Evolutionary conservation across 23 tunicate genomes (phyloP).

Genomic region (Oikopleura dioica): DNA sequence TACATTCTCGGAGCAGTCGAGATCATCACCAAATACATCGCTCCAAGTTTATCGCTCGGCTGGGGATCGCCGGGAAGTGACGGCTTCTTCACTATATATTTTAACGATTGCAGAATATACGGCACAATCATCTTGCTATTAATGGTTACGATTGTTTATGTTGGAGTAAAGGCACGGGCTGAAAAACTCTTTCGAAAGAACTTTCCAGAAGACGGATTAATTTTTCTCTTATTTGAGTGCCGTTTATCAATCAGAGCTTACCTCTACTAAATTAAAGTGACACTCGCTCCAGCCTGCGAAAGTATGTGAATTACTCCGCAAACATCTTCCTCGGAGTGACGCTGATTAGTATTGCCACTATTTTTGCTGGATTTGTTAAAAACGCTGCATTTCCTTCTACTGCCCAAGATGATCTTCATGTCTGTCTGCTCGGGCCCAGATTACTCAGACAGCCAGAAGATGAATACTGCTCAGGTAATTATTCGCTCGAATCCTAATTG

Average conservation of each 20-base stretch:
- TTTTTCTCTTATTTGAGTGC: too few species aligned
- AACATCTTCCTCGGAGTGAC: conserved; percentile 72
- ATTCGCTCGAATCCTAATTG: too few species aligned
- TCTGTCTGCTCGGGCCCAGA: too few species aligned
- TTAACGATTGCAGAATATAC: conserved; percentile 38
- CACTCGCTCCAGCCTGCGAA: too few species aligned
- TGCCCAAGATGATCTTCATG: too few species aligned
- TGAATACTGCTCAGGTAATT: too few species aligned
- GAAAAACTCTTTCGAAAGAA: too few species aligned
- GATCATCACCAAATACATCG: conserved; percentile 17
- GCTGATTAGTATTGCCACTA: conserved; percentile 49
- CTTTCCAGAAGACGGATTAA: too few species aligned
- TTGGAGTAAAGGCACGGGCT: too few species aligned
- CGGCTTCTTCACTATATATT: conserved; percentile 45
- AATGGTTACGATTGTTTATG: conserved; percentile 23
- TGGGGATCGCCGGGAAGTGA: conserved; percentile 17
- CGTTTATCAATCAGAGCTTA: too few species aligned
- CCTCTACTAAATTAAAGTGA: too few species aligned
- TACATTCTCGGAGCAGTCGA: conserved; percentile 96
- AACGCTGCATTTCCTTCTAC: conserved; percentile 28
- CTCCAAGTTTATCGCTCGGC: not conserved
- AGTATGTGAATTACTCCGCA: conserved; percentile 88
- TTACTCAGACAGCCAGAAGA: too few species aligned
- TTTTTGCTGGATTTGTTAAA: conserved; percentile 52
- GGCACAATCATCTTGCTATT: conserved; percentile 43